phyloP scores from a whole-genome alignment of 1,140 invertebrate species.

The Wasmannia auropunctata region DNA sequence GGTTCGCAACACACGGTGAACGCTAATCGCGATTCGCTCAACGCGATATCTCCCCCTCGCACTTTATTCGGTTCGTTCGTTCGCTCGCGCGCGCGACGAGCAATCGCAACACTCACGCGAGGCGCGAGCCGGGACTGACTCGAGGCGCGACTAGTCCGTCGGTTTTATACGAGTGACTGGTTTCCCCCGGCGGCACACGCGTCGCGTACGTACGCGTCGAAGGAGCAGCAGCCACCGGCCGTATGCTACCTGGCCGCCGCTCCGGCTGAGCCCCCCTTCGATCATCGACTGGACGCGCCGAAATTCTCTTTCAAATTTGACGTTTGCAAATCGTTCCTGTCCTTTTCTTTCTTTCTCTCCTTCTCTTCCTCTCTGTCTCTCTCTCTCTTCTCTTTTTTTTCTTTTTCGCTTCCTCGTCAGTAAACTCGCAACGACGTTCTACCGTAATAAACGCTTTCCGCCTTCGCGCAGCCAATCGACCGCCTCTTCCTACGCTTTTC shows the following conservation, averaged over 20 bases:
- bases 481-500: constrained; percentile 39
- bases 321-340: not conserved
- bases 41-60: not conserved
- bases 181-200: constrained; percentile 68
- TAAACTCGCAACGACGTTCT: not conserved
- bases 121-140: constrained; percentile 81
- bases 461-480: not conserved
- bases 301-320: not conserved
- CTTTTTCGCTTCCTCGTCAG: not conserved
- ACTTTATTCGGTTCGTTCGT: constrained; percentile 9
- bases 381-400: not conserved
- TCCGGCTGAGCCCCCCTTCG: not conserved
- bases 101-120: constrained; percentile 76
- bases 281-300: not conserved
- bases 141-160: constrained; percentile 76
- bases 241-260: constrained; percentile 9
- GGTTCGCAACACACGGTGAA: not conserved
- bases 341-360: not conserved
- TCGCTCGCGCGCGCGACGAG: constrained; percentile 42
- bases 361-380: not conserved
- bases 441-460: constrained; percentile 7
- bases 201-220: constrained; percentile 53
- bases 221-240: constrained; percentile 43
- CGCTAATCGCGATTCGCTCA: not conserved
- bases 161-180: constrained; percentile 82